Conservation (phyloP, 2,888 invertebrate species). For the Diaphora mendica region DNA sequence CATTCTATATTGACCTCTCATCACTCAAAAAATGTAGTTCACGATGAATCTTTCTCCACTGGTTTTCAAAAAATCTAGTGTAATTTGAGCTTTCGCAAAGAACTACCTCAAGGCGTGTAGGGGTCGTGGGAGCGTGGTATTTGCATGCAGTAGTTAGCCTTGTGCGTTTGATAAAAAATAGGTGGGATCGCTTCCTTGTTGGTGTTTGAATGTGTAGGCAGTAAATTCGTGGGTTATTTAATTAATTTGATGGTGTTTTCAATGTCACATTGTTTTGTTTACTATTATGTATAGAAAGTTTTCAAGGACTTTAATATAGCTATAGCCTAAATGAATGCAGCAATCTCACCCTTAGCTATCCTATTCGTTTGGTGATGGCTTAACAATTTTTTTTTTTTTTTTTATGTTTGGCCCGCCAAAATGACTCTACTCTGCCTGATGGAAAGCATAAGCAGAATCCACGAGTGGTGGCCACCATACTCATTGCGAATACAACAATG, state of each 20-base stretch:
- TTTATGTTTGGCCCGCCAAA: too few relatives aligned
- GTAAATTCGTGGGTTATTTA: constrained; percentile 41
- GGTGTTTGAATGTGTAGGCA: constrained; percentile 53
- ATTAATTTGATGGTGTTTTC: constrained; percentile 47
- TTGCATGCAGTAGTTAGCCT: constrained; percentile 55
- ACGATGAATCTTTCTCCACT: constrained; percentile 44
- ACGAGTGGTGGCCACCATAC: too few relatives aligned
- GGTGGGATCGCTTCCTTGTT: constrained; percentile 61
- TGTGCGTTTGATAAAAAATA: constrained; percentile 59
- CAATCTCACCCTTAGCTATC: not conserved
- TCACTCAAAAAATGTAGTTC: constrained; percentile 30
- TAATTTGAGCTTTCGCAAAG: constrained; percentile 33
- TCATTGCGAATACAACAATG: too few relatives aligned
- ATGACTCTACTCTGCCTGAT: too few relatives aligned
- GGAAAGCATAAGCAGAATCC: too few relatives aligned
- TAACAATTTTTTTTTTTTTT: too few relatives aligned
- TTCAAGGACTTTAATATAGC: not conserved
- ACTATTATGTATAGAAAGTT: not conserved
- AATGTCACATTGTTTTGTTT: constrained; percentile 31
- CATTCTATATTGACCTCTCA: constrained; percentile 33
- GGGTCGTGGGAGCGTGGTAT: constrained; percentile 49
- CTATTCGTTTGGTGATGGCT: too few relatives aligned
- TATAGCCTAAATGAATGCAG: not conserved
- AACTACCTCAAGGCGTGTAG: constrained; percentile 21
- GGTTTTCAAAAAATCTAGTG: constrained; percentile 33